A percentile compares a stretch with the other conserved stretches of the same genome.
These are phyloP conservation scores for Sarcoramphus papa DNA, from an alignment of 2,797 vertebrate genomes.

Conservation along the genomic window DNA sequence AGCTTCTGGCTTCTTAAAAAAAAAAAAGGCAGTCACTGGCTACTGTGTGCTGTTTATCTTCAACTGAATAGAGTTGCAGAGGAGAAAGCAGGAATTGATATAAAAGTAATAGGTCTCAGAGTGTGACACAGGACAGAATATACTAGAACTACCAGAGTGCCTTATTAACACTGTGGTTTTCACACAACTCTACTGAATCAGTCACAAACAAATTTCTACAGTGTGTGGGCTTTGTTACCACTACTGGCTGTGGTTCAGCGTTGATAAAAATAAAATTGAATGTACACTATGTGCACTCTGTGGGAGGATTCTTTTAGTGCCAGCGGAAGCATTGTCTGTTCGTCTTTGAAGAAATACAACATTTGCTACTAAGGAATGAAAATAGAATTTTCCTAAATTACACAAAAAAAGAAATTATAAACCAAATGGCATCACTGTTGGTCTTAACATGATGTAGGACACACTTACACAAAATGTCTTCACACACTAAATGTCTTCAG, in stretches of 20 bases:
- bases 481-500: neutral
- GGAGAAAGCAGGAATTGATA: neutral
- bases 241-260: neutral
- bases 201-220: neutral
- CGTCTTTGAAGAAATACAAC: neutral
- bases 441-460: neutral
- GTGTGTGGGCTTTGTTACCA: neutral
- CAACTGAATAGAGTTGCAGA: neutral
- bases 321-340: constrained; percentile 51
- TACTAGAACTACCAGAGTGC: neutral
- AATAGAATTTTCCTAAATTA: constrained; percentile 46
- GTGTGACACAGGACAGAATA: neutral
- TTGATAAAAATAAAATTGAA: constrained; percentile 7
- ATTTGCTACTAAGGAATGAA: constrained; percentile 22
- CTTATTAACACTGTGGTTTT: neutral
- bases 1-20: neutral
- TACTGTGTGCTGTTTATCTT: neutral
- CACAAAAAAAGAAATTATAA: neutral
- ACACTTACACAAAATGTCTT: neutral
- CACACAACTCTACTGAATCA: neutral
- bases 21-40: neutral
- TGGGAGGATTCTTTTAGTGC: constrained; percentile 15
- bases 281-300: neutral
- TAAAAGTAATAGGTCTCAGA: neutral
- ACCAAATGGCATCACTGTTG: constrained; percentile 18